Conservation (phyloP, 2,888 invertebrate species). For the Andrena fulva region DNA sequence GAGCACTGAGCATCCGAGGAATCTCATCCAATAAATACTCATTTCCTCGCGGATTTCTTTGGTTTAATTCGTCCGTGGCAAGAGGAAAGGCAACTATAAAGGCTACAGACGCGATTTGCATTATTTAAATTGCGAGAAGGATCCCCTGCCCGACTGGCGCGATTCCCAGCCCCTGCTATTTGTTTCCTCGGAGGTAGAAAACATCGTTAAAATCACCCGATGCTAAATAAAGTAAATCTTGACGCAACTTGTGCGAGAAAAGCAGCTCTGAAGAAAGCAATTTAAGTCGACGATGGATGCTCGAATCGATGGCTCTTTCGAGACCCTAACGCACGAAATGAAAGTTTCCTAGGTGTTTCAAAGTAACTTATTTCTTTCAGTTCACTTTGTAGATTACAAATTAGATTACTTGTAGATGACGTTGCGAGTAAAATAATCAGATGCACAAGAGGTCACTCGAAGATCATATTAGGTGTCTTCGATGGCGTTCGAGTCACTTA, state of each 20-base stretch:
- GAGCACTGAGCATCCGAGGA: too few species aligned
- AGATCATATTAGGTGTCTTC: too few species aligned
- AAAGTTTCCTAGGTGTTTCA: too few species aligned
- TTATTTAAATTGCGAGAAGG: constrained; percentile 48
- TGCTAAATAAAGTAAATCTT: constrained; percentile 14
- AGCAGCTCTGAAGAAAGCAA: too few species aligned
- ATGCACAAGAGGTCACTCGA: background rate
- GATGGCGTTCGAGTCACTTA: background rate
- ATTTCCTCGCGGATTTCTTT: background rate
- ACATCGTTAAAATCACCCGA: constrained; percentile 17
- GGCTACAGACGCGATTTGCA: constrained; percentile 38
- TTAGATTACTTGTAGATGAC: too few species aligned
- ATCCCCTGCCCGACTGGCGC: constrained; percentile 27
- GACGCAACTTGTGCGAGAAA: too few species aligned
- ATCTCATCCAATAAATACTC: background rate
- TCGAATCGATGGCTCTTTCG: too few species aligned
- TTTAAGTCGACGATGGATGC: background rate
- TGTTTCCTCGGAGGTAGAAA: constrained; percentile 14
- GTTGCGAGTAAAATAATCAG: too few species aligned
- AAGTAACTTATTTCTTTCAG: too few species aligned
- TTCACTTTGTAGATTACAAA: too few species aligned
- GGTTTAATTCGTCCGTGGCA: background rate
- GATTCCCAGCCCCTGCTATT: constrained; percentile 24
- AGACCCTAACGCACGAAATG: too few species aligned
- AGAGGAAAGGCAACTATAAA: background rate